A percentile compares a stretch with the other conserved stretches of the same genome.
These are phyloP conservation scores for Xiphophorus hellerii DNA, from an alignment of 2,113 vertebrate species.

Conservation along the genomic window DNA sequence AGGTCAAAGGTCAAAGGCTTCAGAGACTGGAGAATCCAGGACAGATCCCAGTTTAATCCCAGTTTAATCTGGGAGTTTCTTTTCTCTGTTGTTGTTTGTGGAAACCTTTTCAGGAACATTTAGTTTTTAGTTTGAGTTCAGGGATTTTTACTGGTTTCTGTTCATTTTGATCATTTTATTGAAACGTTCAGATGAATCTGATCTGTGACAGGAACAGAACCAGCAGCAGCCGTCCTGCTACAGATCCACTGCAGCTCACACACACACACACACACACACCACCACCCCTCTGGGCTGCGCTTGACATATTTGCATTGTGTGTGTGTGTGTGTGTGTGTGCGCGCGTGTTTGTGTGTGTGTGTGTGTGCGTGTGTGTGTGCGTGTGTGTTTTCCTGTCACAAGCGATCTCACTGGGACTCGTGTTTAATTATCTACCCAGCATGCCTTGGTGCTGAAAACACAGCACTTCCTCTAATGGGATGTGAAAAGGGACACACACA, in stretches of 20 bases:
- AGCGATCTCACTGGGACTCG: constrained; percentile 55
- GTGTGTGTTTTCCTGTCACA: constrained; percentile 51
- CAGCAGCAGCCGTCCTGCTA: not conserved
- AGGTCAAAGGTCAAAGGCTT: not conserved
- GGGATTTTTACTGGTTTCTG: too few species aligned
- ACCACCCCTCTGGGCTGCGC: constrained; percentile 34
- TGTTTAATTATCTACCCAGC: constrained; percentile 74
- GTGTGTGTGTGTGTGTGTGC: constrained; percentile 24
- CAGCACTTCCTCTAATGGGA: constrained; percentile 66
- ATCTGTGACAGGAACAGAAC: not conserved
- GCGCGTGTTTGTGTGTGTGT: constrained; percentile 14
- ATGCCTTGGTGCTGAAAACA: constrained; percentile 52
- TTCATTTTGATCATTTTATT: too few species aligned
- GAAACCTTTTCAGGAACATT: too few species aligned
- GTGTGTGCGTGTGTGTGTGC: constrained; percentile 20
- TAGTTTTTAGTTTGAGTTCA: too few species aligned
- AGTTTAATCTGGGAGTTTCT: too few species aligned
- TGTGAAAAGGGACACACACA: constrained; percentile 69
- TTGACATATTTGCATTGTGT: constrained; percentile 34
- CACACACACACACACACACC: constrained; percentile 33
- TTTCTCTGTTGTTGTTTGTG: too few species aligned
- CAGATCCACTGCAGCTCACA: not conserved
- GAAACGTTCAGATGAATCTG: too few species aligned
- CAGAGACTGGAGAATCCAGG: too few species aligned
- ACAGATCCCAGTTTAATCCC: too few species aligned